Conservation (phyloP, 2,888 invertebrate genomes). For the Ctenicera cuprea region DNA sequence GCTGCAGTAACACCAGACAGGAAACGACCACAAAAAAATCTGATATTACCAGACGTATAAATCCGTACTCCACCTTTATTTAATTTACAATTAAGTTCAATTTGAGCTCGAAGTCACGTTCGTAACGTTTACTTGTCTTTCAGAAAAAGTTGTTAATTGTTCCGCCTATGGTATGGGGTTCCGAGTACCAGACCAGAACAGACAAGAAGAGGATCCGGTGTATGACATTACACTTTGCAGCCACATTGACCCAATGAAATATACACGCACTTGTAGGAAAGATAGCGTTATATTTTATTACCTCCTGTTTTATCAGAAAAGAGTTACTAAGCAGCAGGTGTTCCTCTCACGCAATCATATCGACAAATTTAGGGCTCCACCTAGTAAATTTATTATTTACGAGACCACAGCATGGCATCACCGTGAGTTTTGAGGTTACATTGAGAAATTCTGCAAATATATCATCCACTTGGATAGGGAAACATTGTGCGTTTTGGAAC, state of each 20-base stretch:
- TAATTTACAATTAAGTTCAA: slow-evolving; percentile 21
- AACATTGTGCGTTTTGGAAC: too few relatives aligned
- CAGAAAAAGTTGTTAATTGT: slow-evolving; percentile 20
- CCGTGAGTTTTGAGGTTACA: background rate
- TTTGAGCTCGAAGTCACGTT: slow-evolving; percentile 15
- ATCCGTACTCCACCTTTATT: slow-evolving; percentile 11
- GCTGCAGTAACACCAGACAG: background rate
- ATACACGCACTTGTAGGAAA: slow-evolving; percentile 4
- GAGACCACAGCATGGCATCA: background rate
- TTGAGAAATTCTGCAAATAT: background rate
- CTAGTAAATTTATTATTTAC: slow-evolving; percentile 18
- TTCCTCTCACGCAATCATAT: slow-evolving; percentile 17
- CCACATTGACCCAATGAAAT: background rate
- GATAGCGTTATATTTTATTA: slow-evolving; percentile 32
- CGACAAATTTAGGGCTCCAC: slow-evolving; percentile 16
- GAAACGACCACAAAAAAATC: background rate
- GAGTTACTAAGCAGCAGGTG: slow-evolving; percentile 36
- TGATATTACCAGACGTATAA: background rate
- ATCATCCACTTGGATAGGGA: background rate
- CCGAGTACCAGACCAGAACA: slow-evolving; percentile 39
- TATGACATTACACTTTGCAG: slow-evolving; percentile 33
- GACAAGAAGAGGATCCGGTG: slow-evolving; percentile 34
- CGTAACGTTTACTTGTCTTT: background rate
- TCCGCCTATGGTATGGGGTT: slow-evolving; percentile 19
- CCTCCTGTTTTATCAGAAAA: slow-evolving; percentile 32